Conservation (phyloP, 2,888 invertebrate species). For the Xanthostigma xanthostigma region DNA sequence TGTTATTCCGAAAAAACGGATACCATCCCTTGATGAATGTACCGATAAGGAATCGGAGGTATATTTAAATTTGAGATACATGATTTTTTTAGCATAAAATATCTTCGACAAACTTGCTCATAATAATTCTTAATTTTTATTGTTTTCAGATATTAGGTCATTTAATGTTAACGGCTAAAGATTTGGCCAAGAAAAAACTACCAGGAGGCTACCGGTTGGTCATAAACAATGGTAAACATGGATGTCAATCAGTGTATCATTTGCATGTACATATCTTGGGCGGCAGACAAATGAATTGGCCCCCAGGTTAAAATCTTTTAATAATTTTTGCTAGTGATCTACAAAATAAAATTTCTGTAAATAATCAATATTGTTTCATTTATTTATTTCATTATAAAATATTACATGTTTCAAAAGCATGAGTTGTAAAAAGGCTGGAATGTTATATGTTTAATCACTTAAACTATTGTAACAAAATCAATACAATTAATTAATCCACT, state of each 20-base stretch:
- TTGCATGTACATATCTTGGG: slow-evolving; percentile 72
- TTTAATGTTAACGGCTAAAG: slow-evolving; percentile 49
- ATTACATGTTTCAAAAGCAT: too few species aligned
- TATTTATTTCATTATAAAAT: too few species aligned
- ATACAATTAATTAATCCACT: too few species aligned
- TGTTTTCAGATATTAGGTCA: slow-evolving; percentile 50
- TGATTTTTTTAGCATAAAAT: too few species aligned
- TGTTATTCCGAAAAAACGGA: slow-evolving; percentile 63
- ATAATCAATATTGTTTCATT: too few species aligned
- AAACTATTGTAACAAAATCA: too few species aligned
- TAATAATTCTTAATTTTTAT: not conserved
- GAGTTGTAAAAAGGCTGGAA: too few species aligned
- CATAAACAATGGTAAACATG: slow-evolving; percentile 65
- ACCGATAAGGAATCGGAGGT: slow-evolving; percentile 39
- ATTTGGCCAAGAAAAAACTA: slow-evolving; percentile 43
- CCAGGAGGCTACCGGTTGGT: slow-evolving; percentile 60
- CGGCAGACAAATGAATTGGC: slow-evolving; percentile 50
- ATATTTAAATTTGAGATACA: slow-evolving; percentile 11
- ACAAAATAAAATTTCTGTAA: too few species aligned
- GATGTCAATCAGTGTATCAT: slow-evolving; percentile 73
- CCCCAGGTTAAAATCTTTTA: slow-evolving; percentile 23
- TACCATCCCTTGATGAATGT: slow-evolving; percentile 47
- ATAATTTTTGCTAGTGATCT: too few species aligned
- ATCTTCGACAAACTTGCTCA: not conserved
- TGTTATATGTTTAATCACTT: too few species aligned